Percentiles rank a stretch among this genome's conserved stretches.
Conservation (phyloP, 1,140 invertebrate species). For the Camponotus vicinus region DNA sequence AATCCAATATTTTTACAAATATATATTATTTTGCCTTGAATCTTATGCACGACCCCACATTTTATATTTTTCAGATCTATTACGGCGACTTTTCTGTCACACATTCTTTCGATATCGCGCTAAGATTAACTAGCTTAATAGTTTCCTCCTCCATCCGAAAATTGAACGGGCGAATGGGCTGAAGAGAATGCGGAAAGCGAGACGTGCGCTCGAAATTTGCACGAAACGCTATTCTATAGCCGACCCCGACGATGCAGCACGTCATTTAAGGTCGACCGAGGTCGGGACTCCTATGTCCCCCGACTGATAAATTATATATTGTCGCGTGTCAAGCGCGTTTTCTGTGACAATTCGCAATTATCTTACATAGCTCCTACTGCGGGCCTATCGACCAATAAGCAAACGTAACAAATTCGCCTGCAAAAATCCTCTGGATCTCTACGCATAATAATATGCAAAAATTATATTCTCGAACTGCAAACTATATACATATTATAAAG, state of each 20-base stretch:
- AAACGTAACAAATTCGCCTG: not conserved
- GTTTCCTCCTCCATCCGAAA: constrained; percentile 3
- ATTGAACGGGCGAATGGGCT: not conserved
- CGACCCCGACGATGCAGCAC: not conserved
- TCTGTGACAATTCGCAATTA: constrained; percentile 32
- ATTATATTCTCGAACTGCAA: not conserved
- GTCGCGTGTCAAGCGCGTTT: not conserved
- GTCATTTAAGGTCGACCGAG: constrained; percentile 41
- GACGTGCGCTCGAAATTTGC: constrained; percentile 56
- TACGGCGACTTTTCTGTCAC: too few relatives aligned
- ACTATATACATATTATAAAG: not conserved
- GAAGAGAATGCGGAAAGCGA: constrained; percentile 62
- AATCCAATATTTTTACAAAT: too few relatives aligned
- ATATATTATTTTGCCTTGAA: too few relatives aligned
- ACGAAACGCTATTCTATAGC: constrained; percentile 3
- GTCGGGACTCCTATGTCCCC: constrained; percentile 45
- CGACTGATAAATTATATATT: constrained; percentile 37
- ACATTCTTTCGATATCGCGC: too few relatives aligned
- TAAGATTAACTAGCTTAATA: not conserved
- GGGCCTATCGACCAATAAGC: constrained; percentile 16
- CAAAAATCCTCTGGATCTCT: not conserved
- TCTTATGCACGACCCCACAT: too few relatives aligned
- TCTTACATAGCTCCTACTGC: constrained; percentile 3
- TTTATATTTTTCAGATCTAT: too few relatives aligned
- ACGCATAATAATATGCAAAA: not conserved